These are phyloP conservation scores for Brachionus rubens DNA, from an alignment of 1,140 invertebrate species.

Conservation along the genomic window DNA sequence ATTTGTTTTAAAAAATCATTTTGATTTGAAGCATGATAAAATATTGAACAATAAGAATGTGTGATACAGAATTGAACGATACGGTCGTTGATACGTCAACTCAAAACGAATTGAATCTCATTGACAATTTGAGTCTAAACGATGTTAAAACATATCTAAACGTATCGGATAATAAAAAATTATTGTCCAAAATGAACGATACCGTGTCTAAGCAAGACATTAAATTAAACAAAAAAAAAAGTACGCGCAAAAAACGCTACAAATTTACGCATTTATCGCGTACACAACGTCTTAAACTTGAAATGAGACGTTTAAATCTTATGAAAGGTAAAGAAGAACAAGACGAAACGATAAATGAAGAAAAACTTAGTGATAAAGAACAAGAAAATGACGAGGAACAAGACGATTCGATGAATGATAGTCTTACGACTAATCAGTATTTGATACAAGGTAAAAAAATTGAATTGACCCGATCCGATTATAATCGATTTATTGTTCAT, in stretches of 20 bases:
- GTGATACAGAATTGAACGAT: too few relatives aligned
- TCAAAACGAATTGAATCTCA: background rate
- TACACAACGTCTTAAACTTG: background rate
- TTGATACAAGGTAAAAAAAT: conserved; percentile 38
- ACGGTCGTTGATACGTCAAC: background rate
- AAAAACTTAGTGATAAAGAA: background rate
- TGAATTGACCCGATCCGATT: conserved; percentile 1
- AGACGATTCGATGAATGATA: background rate
- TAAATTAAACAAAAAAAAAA: background rate
- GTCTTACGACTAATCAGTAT: conserved; percentile 21
- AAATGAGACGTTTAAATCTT: background rate
- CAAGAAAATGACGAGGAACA: background rate
- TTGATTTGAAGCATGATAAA: too few relatives aligned
- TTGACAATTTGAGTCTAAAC: background rate
- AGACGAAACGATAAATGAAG: background rate
- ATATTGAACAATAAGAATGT: too few relatives aligned
- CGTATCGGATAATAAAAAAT: background rate
- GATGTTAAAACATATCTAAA: background rate
- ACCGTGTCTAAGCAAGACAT: background rate
- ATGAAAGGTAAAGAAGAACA: background rate
- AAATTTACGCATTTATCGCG: conserved; percentile 41
- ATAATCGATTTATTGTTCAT: conserved; percentile 19
- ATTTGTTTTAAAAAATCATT: too few relatives aligned
- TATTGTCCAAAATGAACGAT: background rate
- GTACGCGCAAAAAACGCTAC: background rate